Conservation (phyloP, 2,888 invertebrate genomes). For the Mactromeris polynyma region DNA sequence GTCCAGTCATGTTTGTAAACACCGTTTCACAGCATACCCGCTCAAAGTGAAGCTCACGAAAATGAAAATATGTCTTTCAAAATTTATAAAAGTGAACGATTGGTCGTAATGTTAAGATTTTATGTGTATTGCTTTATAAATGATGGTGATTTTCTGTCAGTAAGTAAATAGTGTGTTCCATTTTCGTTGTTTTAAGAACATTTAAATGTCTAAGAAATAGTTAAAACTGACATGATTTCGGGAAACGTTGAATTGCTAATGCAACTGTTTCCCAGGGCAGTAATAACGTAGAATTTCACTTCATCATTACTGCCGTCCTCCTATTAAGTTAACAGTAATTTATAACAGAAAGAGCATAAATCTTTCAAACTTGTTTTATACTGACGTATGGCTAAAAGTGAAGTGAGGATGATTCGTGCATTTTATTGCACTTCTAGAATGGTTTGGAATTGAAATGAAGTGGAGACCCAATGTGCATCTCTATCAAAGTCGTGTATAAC, state of each 20-base stretch:
- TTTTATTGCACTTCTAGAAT: background rate
- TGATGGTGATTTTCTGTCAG: background rate
- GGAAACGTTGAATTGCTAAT: background rate
- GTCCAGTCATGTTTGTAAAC: no score
- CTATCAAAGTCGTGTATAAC: background rate
- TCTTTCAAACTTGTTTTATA: background rate
- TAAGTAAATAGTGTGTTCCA: conserved; percentile 1
- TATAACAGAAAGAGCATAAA: background rate
- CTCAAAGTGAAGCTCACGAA: background rate
- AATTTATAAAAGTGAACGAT: background rate
- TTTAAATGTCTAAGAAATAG: background rate
- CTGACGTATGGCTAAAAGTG: background rate
- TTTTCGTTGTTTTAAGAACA: background rate
- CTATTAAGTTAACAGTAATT: background rate
- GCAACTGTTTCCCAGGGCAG: background rate
- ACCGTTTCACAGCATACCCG: background rate
- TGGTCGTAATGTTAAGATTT: background rate
- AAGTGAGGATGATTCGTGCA: background rate
- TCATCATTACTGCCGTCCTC: background rate
- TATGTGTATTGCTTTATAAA: background rate
- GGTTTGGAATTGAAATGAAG: background rate
- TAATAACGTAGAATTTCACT: background rate
- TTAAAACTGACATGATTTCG: background rate
- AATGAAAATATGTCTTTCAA: background rate
- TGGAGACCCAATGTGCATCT: background rate